Evolutionary conservation across 2,113 vertebrate genomes (phyloP), one percentile per base, ranked within the genome.

Genomic region (Bucco capensis): DNA sequence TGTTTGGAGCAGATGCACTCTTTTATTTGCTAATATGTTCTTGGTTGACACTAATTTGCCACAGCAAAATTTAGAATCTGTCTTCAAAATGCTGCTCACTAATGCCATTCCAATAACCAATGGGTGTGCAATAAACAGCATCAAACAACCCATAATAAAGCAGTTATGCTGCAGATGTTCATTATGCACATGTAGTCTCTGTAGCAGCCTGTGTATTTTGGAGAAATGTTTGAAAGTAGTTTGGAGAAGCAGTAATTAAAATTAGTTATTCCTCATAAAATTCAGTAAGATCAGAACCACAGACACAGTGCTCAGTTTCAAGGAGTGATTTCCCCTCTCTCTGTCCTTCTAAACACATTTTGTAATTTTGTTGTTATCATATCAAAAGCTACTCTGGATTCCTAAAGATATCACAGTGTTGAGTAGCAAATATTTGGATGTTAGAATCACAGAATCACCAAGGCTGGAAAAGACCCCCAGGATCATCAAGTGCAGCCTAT

Each of bases 161-260:
- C 90, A 71, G 60, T 94, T 95, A 95, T 93, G 93, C 72, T 94
- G 90, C 94, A 97, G 96, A 95, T 94, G 95, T 96, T 96, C 94
- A 93, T 97, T 96, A 96, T 85, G 86, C 89, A 92, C 89, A 86
- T 57, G 80, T n/a, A 95, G 78, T 57, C 87, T 95, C 91, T 65
- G 72, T 88, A 94, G 72, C 80, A 90, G 85, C 71, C 90, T 79
- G 84, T 90, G 72, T 78, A 74, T 95, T 96, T 94, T 79, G n/a
- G 83, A 95, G 82, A 91, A 92, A 89, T 83, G 83, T 84, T 90
- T 70, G 70, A 93, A 96, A 95, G 86, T 78, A 87, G n/a, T 91
- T 95, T 91, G 82, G 74, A 83, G 84, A 90, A 77, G 85, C 54
- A 89, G 83, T 88, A 91, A 91, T 93, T 90, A 89, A 89, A 54